Evolutionary conservation across 2,113 vertebrate species (phyloP).

Genomic region (Gopherus evgoodei): DNA sequence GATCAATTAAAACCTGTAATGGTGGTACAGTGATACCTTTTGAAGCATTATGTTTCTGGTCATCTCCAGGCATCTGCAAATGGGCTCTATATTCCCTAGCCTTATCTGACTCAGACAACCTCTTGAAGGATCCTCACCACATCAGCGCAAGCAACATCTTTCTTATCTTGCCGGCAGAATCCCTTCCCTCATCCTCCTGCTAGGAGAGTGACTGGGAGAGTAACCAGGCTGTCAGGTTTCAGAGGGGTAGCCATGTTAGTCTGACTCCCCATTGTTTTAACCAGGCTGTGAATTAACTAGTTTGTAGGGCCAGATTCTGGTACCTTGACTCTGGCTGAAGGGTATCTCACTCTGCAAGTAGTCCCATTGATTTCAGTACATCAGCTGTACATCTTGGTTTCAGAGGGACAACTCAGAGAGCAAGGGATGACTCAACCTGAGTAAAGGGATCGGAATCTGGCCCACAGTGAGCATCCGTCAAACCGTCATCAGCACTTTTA

Average conservation of each 20-base stretch:
- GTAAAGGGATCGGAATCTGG: neutral
- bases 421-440: neutral
- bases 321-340: neutral
- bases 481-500: neutral
- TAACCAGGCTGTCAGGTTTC: neutral
- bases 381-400: neutral
- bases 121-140: neutral
- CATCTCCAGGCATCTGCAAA: neutral
- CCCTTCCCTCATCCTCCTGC: neutral
- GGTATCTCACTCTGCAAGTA: neutral
- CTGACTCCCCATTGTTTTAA: too few species aligned
- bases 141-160: constrained; percentile 33
- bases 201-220: neutral
- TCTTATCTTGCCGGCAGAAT: constrained; percentile 38
- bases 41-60: neutral
- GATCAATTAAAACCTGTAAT: constrained; percentile 55
- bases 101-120: constrained; percentile 51
- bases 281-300: neutral
- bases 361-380: neutral
- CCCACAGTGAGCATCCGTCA: neutral
- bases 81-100: constrained; percentile 50
- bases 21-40: neutral
- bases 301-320: constrained; percentile 1
- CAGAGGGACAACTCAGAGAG: rapidly evolving
- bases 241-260: too few species aligned